Evolutionary conservation across 2,888 invertebrate species (phyloP).

Genomic region (Nomada goodeniana): DNA sequence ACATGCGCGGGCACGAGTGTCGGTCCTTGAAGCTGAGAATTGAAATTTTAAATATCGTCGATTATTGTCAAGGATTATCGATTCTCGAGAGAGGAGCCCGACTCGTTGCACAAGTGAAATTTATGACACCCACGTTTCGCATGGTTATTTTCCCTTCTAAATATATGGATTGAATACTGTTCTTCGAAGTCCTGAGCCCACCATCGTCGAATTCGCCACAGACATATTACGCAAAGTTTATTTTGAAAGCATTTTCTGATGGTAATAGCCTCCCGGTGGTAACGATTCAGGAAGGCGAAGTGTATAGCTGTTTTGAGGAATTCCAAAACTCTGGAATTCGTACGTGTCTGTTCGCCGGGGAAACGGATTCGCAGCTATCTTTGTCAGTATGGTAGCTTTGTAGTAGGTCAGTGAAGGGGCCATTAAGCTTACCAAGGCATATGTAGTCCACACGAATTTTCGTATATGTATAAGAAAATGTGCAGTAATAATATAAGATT

Average conservation of each 20-base stretch:
- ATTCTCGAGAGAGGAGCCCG: background rate
- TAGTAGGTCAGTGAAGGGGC: slow-evolving; percentile 53
- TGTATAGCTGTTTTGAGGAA: slow-evolving; percentile 24
- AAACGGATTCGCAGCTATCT: slow-evolving; percentile 50
- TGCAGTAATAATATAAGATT: too few relatives aligned
- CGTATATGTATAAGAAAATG: too few relatives aligned
- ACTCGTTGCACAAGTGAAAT: slow-evolving; percentile 3
- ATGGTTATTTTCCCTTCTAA: slow-evolving; percentile 31
- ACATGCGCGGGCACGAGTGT: background rate
- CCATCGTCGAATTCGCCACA: background rate
- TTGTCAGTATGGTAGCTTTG: slow-evolving; percentile 47
- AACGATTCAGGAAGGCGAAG: slow-evolving; percentile 25
- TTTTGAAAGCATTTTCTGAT: slow-evolving; percentile 32
- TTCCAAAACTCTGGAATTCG: slow-evolving; percentile 43
- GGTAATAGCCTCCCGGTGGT: slow-evolving; percentile 27
- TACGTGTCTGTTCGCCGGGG: slow-evolving; percentile 22
- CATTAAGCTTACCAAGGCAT: background rate
- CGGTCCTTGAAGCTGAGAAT: background rate
- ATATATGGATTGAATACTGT: slow-evolving; percentile 15
- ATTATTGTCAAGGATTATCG: background rate
- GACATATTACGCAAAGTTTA: slow-evolving; percentile 21
- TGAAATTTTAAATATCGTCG: background rate
- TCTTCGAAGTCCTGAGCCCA: slow-evolving; percentile 27
- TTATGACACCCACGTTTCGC: background rate
- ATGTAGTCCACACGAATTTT: background rate